These are phyloP conservation scores for Haplochromis burtoni DNA, from an alignment of 2,113 vertebrate genomes.

Conservation along the genomic window DNA sequence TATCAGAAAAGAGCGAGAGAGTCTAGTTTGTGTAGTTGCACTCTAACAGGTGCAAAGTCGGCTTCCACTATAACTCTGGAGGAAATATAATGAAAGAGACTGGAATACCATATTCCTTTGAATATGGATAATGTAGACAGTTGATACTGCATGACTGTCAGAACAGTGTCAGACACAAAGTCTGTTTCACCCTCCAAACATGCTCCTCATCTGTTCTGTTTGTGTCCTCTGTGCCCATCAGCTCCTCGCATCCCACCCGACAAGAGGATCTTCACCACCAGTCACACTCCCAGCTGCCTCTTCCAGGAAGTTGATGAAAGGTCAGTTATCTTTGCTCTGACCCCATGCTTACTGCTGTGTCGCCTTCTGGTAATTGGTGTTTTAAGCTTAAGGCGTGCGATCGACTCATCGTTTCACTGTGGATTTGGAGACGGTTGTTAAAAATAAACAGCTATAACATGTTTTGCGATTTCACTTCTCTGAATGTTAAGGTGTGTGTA, in stretches of 20 bases:
- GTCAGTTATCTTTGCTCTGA: constrained; percentile 19
- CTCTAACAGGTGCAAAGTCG: not conserved
- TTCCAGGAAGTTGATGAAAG: constrained; percentile 91
- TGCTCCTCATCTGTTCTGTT: not conserved
- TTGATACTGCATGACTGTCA: not conserved
- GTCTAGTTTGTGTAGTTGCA: not conserved
- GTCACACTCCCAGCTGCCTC: constrained; percentile 85
- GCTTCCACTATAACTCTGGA: not conserved
- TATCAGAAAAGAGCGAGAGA: not conserved
- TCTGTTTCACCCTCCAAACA: not conserved
- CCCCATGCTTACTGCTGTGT: not conserved
- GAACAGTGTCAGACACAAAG: not conserved
- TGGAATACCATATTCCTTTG: not conserved
- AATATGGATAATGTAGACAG: not conserved
- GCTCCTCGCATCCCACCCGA: constrained; percentile 86
- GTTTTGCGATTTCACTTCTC: not conserved
- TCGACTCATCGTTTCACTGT: not conserved
- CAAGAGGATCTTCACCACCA: constrained; percentile 87
- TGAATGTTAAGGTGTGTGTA: not conserved
- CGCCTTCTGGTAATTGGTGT: not conserved
- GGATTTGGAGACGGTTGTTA: not conserved
- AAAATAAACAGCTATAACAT: not conserved
- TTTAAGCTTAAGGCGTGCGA: not conserved
- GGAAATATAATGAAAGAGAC: not conserved
- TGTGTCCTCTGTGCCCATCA: constrained; percentile 18